phyloP scores from a whole-genome alignment of 2,113 vertebrate species.

The Hoplias malabaricus region DNA sequence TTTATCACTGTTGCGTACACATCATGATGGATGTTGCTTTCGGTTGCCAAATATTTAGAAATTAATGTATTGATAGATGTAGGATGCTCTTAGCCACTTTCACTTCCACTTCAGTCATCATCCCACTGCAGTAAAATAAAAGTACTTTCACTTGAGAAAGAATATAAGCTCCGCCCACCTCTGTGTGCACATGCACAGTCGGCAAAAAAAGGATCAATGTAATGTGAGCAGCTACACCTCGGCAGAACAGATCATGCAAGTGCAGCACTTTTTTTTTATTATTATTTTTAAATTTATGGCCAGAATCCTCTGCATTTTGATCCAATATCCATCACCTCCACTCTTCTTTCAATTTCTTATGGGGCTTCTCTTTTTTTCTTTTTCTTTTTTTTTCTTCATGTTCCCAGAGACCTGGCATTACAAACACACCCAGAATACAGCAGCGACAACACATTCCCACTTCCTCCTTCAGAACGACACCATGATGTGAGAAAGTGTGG shows the following conservation, averaged over 20 bases:
- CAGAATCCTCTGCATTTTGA: neutral
- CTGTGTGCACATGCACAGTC: neutral
- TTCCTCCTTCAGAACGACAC: neutral
- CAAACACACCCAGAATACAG: neutral
- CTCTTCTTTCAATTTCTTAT: neutral
- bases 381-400: neutral
- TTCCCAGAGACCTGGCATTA: neutral
- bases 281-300: neutral
- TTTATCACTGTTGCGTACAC: too few species aligned
- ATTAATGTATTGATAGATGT: too few species aligned
- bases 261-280: neutral
- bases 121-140: neutral
- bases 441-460: neutral
- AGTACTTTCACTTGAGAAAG: neutral
- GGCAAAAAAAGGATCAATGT: neutral
- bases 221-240: neutral
- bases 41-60: too few species aligned
- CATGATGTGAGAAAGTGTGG: neutral
- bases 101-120: neutral
- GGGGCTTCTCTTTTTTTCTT: too few species aligned
- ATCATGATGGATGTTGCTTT: too few species aligned
- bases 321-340: neutral
- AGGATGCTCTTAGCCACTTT: too few species aligned
- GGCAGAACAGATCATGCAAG: neutral
- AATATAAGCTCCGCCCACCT: neutral